Evolutionary conservation across 2,113 vertebrate species (phyloP).

Genomic region (Vicugna pacos): DNA sequence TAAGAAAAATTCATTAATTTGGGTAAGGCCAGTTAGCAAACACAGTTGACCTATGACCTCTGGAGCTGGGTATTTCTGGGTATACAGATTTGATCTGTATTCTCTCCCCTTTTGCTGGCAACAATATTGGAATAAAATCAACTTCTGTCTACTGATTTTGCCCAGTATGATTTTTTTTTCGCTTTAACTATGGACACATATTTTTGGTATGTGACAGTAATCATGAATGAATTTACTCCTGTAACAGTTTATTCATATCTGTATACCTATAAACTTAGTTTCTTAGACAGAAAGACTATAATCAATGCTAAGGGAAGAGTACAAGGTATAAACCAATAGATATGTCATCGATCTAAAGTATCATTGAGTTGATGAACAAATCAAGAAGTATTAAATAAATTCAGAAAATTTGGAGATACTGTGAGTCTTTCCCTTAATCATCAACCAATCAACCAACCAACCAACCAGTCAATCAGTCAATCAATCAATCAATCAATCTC

Average conservation of each 20-base stretch:
- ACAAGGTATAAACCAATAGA: not conserved
- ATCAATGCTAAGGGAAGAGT: not conserved
- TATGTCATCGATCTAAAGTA: not conserved
- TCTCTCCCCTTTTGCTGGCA: not conserved
- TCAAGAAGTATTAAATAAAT: not conserved
- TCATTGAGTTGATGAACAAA: not conserved
- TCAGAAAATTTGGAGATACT: not conserved
- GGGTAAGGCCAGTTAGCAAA: not conserved
- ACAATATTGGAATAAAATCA: not conserved
- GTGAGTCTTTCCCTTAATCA: not conserved
- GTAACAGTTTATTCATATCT: not conserved
- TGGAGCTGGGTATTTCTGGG: not conserved
- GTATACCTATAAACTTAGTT: not conserved
- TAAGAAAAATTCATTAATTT: not conserved
- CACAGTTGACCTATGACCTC: not conserved
- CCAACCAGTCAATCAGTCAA: too few relatives aligned
- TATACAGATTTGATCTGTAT: not conserved
- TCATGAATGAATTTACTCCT: not conserved
- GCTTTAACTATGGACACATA: not conserved
- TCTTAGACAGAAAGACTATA: not conserved
- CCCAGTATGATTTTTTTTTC: not conserved
- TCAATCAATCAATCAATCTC: too few relatives aligned
- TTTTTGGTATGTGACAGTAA: not conserved
- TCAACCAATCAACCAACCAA: not conserved
- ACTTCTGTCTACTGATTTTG: not conserved